Conservation (phyloP, 2,113 vertebrate species). For the Sceloporus tristichus region DNA sequence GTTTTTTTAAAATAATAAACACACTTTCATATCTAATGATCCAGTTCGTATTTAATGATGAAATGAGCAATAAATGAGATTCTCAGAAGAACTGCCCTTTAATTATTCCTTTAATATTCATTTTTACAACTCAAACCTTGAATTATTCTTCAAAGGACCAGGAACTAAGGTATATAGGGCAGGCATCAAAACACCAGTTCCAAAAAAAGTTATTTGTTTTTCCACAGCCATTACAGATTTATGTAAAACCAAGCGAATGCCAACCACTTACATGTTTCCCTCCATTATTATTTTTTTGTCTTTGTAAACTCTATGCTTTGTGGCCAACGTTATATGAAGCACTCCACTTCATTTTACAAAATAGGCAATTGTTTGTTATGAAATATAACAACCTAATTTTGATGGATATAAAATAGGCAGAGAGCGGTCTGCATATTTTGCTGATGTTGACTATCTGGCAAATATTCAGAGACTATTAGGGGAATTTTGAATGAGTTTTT, state of each 20-base stretch:
- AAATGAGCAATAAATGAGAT: conserved; percentile 34
- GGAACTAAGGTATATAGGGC: not conserved
- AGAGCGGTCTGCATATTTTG: not conserved
- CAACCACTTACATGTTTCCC: not conserved
- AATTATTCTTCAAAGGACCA: not conserved
- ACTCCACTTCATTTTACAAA: not conserved
- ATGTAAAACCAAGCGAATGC: not conserved
- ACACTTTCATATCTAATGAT: conserved; percentile 56
- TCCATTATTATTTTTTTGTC: not conserved
- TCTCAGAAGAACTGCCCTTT: conserved; percentile 46
- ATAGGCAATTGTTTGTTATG: not conserved
- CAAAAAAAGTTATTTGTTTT: not conserved
- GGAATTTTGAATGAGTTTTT: not conserved
- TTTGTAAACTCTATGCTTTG: conserved; percentile 7
- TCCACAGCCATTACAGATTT: not conserved
- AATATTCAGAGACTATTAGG: not conserved
- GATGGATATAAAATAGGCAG: not conserved
- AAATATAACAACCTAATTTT: not conserved
- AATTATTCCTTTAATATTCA: conserved; percentile 25
- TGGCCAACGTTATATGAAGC: not conserved
- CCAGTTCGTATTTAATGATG: conserved; percentile 47
- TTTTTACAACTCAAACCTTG: conserved; percentile 31
- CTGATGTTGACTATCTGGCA: not conserved
- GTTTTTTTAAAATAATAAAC: conserved; percentile 52
- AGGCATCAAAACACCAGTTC: not conserved